Conservation (phyloP, 1,140 invertebrate genomes). For the Bradynema listronoti region DNA sequence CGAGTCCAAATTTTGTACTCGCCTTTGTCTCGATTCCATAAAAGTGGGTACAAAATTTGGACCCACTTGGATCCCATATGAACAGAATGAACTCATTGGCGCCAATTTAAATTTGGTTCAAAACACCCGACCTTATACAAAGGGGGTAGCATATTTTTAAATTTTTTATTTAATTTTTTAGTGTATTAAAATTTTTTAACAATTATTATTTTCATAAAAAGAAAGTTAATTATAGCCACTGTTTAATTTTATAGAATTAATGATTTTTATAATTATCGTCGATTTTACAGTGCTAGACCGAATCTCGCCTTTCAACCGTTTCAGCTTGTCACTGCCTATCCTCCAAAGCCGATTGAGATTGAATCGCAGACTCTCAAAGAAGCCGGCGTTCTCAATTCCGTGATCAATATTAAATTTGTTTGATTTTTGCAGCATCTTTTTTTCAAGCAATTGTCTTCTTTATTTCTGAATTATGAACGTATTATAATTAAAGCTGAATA, state of each 20-base stretch:
- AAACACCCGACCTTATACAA: too few species aligned
- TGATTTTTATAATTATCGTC: not conserved
- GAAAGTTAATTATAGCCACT: not conserved
- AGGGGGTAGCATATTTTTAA: too few species aligned
- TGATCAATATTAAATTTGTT: constrained; percentile 23
- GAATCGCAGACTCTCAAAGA: constrained; percentile 30
- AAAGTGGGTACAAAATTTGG: too few species aligned
- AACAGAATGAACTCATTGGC: too few species aligned
- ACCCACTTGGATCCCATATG: too few species aligned
- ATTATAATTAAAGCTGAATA: too few species aligned
- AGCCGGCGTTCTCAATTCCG: constrained; percentile 25
- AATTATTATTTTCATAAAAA: not conserved
- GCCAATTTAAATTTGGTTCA: too few species aligned
- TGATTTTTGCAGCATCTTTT: too few species aligned
- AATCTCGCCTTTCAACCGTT: constrained; percentile 30
- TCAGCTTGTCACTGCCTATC: constrained; percentile 33
- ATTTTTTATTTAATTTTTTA: not conserved
- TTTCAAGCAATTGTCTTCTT: too few species aligned
- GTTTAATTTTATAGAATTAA: not conserved
- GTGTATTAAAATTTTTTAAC: not conserved
- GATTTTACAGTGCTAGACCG: constrained; percentile 22
- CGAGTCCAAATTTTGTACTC: too few species aligned
- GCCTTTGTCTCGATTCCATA: too few species aligned
- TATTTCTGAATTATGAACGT: too few species aligned
- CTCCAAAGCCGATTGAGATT: constrained; percentile 29